These are phyloP conservation scores for Cephus nigrinus DNA, from an alignment of 2,888 invertebrate genomes.

Conservation along the genomic window DNA sequence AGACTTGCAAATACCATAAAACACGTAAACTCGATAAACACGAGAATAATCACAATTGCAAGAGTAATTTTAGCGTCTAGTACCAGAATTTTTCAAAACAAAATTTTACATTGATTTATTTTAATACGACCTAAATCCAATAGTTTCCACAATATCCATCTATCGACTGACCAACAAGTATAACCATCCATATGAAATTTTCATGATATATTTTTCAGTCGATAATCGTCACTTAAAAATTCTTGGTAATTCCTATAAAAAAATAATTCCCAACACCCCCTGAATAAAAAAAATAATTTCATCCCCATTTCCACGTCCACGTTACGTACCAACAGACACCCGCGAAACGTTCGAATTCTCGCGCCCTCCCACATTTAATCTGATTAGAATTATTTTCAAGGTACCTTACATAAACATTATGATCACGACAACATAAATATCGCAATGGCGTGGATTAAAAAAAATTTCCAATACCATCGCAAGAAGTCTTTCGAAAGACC, in stretches of 20 bases:
- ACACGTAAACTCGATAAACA: too few species aligned
- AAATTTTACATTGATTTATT: neutral
- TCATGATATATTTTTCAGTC: neutral
- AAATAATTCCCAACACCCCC: neutral
- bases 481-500: neutral
- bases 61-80: too few species aligned
- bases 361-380: conserved; percentile 48
- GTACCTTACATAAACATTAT: conserved; percentile 49
- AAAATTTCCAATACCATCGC: neutral
- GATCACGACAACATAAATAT: conserved; percentile 50
- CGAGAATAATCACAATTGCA: too few species aligned
- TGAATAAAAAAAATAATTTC: neutral
- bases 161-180: neutral
- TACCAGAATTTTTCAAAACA: neutral
- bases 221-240: neutral
- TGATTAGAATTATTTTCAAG: conserved; percentile 42
- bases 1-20: neutral
- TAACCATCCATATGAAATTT: neutral
- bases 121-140: neutral
- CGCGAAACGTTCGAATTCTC: conserved; percentile 33
- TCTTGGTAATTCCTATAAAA: neutral
- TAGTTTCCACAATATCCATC: neutral
- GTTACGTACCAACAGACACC: neutral
- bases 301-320: neutral
- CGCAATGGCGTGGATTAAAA: conserved; percentile 36